phyloP scores from a whole-genome alignment of 2,113 vertebrate species.

The human region GRCh38 chr1:57646001-57646500 shows the following conservation, averaged over 20 bases:
- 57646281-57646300: neutral
- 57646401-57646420: neutral
- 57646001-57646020: neutral
- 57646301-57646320: neutral
- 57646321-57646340: neutral
- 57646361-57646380: neutral
- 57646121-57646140: neutral
- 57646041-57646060: neutral
- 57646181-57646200: neutral
- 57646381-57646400: neutral
- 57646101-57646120: neutral
- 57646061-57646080: neutral
- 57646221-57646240: neutral
- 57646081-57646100: neutral
- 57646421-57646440: conserved; percentile 37
- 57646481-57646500: too few relatives aligned
- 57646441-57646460: neutral
- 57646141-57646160: neutral
- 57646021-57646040: neutral
- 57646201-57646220: neutral
- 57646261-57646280: neutral
- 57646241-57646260: neutral
- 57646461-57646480: neutral
- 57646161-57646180: neutral
- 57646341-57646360: neutral